These are phyloP conservation scores for Rallus crepitans DNA, from an alignment of 2,797 vertebrate species.

Conservation along the genomic window DNA sequence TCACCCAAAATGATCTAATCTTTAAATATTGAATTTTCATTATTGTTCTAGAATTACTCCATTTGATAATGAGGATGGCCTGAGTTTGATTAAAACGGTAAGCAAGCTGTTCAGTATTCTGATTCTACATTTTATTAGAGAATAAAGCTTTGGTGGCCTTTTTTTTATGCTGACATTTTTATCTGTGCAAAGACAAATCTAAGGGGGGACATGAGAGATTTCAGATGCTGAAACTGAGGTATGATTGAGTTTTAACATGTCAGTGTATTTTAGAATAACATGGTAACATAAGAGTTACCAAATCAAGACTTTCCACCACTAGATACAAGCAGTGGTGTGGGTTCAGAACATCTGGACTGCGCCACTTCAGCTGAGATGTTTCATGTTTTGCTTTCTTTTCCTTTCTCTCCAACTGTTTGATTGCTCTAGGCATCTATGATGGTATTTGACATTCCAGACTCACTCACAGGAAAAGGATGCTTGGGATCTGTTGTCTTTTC, in stretches of 20 bases:
- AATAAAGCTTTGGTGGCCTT: background rate
- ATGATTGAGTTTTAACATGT: background rate
- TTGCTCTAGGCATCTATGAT: slow-evolving; percentile 87
- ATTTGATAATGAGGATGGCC: slow-evolving; percentile 85
- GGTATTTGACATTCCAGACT: slow-evolving; percentile 91
- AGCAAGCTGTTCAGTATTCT: slow-evolving; percentile 57
- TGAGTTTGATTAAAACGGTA: slow-evolving; percentile 92
- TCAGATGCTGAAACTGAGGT: background rate
- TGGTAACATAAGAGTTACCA: too few relatives aligned
- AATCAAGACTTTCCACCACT: background rate
- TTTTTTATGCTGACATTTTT: background rate
- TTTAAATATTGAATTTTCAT: background rate
- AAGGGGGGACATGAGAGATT: background rate
- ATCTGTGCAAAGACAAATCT: rapidly evolving
- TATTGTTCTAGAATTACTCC: slow-evolving; percentile 84
- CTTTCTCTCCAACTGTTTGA: background rate
- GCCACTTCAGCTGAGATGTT: background rate
- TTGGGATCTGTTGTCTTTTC: slow-evolving; percentile 95
- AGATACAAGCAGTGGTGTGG: rapidly evolving
- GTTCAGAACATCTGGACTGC: background rate
- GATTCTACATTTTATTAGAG: background rate
- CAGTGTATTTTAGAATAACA: background rate
- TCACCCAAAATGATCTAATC: background rate
- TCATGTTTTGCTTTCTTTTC: background rate
- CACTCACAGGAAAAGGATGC: slow-evolving; percentile 79